Evolutionary conservation across 1,140 invertebrate genomes (phyloP).

Genomic region (Cyclargus thomasi): DNA sequence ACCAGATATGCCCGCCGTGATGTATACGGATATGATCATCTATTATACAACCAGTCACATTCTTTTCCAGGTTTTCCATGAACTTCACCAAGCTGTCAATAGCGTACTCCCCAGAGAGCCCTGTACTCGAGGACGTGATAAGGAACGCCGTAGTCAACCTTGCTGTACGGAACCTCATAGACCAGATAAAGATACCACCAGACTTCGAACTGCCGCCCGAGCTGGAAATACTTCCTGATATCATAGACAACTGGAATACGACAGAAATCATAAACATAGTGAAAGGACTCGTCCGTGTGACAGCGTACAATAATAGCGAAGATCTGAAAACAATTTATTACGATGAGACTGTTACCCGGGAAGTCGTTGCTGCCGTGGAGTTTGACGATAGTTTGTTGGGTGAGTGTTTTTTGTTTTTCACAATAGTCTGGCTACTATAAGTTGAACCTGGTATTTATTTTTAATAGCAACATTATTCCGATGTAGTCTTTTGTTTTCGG

Average conservation of each 20-base stretch:
- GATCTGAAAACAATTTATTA: constrained; percentile 47
- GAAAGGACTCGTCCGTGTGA: constrained; percentile 39
- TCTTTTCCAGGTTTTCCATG: constrained; percentile 46
- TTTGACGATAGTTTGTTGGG: constrained; percentile 54
- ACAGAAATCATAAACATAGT: constrained; percentile 40
- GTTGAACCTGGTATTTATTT: too few species aligned
- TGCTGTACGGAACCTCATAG: constrained; percentile 36
- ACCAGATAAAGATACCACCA: constrained; percentile 35
- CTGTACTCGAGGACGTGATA: constrained; percentile 50
- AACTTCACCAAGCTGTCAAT: constrained; percentile 46
- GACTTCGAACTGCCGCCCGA: constrained; percentile 32
- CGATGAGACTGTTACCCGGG: constrained; percentile 43
- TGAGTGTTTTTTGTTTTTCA: too few species aligned
- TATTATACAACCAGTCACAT: too few species aligned
- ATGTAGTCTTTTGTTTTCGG: too few species aligned
- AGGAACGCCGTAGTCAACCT: constrained; percentile 43
- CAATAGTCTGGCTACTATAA: too few species aligned
- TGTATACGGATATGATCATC: too few species aligned
- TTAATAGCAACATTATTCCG: too few species aligned
- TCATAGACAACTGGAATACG: constrained; percentile 29
- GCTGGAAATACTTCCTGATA: constrained; percentile 33
- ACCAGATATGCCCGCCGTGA: too few species aligned
- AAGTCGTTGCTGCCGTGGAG: constrained; percentile 53
- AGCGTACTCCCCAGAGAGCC: constrained; percentile 57
- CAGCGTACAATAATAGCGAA: constrained; percentile 43